Evolutionary conservation across 2,113 vertebrate genomes (phyloP), one percentile per base, ranked within the genome.

Genomic region (Caranx ignobilis): DNA sequence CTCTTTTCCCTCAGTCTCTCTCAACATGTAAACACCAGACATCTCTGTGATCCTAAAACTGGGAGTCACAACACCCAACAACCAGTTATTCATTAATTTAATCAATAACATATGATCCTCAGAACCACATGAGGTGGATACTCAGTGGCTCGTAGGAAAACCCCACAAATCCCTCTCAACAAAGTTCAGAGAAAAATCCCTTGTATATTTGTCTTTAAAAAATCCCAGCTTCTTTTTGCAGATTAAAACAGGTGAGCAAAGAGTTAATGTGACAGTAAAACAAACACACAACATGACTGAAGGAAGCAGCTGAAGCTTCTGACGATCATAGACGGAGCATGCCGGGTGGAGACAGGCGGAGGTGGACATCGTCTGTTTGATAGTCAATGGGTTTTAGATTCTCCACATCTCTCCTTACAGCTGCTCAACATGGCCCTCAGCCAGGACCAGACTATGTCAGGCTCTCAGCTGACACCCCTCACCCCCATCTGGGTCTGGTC

Each of bases 381-480:
- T 11, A 10, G 48, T 5, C 11, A 32, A 32, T 26, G 48, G 34
- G 39, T 16, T 1, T 45, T 7, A 45, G 48, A 83, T 78, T 74
- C 56, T 26, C 12, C 8, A 35, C 74, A 52, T 52, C 48, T 19
- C 18, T 45, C 31, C 34, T 64, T 45, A 19, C 75, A 79, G 70
- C 64, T 79, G 81, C 1, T 64, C 55, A 35, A 79, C 18, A 70
- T 83, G 64, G 70, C 41, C 1, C 11, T 63, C 50, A 31, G 63
- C 69, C 69, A 68, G 19, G 41, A 45, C 15, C 15, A 16, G 43
- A 21, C 35, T 52, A 4, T 31, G 41, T 37, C n/a, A 56, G 37
- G 37, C 34, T 62, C 70, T 63, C 3, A 68, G 47, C 78, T 10
- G 3, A 35, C n/a, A n/a, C 55, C 55, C 34, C 16, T 9, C 16